Evolutionary conservation across 1,140 invertebrate genomes (phyloP).

Genomic region (Drusus annulatus): DNA sequence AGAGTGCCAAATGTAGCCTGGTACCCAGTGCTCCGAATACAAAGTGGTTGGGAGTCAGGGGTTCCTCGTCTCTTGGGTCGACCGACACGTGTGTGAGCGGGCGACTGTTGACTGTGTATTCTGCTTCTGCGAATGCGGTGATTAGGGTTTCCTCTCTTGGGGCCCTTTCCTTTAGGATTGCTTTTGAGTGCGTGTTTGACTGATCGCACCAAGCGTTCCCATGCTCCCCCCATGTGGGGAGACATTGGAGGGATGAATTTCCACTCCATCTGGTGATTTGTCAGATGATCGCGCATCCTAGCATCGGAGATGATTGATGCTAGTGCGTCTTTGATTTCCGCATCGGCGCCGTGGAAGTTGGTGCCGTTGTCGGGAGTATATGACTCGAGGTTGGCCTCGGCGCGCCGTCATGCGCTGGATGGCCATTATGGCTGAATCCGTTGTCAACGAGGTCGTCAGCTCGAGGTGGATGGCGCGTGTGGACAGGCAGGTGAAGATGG

Average conservation of each 20-base stretch:
- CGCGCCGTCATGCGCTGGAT: not conserved
- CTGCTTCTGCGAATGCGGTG: slow-evolving; percentile 13
- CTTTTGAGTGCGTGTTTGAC: slow-evolving; percentile 61
- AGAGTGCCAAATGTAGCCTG: no score
- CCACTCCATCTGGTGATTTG: slow-evolving; percentile 57
- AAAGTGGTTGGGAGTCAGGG: no score
- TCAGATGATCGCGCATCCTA: slow-evolving; percentile 33
- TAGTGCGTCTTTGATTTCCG: not conserved
- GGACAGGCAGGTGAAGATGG: not conserved
- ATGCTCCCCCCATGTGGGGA: slow-evolving; percentile 65
- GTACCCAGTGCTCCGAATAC: no score
- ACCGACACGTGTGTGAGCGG: no score
- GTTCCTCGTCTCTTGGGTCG: no score
- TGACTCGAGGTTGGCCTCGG: not conserved
- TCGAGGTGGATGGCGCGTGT: not conserved
- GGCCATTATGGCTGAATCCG: not conserved
- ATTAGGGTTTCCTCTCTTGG: slow-evolving; percentile 57
- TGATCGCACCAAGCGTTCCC: slow-evolving; percentile 63
- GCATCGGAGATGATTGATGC: not conserved
- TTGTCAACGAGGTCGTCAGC: not conserved
- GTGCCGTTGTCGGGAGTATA: not conserved
- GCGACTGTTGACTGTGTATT: no score
- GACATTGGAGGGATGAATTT: slow-evolving; percentile 63
- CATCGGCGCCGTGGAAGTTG: not conserved
- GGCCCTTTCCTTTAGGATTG: slow-evolving; percentile 44